Base-by-base conservation (phyloP, 1,140 invertebrate genomes). In the Oryzaephilus surinamensis region DNA sequence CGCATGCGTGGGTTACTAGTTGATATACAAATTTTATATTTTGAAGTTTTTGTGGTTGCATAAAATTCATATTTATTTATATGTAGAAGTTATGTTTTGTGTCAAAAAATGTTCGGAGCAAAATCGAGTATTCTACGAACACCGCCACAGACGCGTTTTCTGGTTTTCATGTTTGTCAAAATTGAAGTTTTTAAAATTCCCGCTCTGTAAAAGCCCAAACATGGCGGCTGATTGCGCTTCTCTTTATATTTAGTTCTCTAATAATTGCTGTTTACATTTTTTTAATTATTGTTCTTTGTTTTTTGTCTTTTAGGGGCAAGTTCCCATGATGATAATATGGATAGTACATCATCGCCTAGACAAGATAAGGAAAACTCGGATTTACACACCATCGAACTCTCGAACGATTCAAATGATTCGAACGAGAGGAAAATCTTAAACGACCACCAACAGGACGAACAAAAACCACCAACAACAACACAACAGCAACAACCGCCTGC, bases 341-440 rank as follows among this genome's bases (percentile, higher is more conserved):
- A 45, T 20, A 39, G 26, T 41, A 46, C 50, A 26, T 43, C 52
- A 13, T 37, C 43, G 7, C 43, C n/a, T n/a, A n/a, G 35, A n/a
- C n/a, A n/a, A n/a, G n/a, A n/a, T 12, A 43, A 31, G 15, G 40
- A 44, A 33, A 36, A 44, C 29, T 23, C 29, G 31, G 50, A 55
- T 6, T 35, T 55, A n/a, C 52, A 54, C 39, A 54, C 56, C 12
- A 57, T 59, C 23, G 58, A 61, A 41, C 46, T 58, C 18, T 61
- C 58, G 21, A 61, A 60, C 42, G 60, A 62, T 43, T 59, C 55
- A 5, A 54, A 46, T 50, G 48, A 54, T 5, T 49, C 52, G 59
- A 38, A 11, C 43, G 52, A 41, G 36, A 51, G 19, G 23, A 52
- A 51, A 20, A 41, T 12, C 30, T 38, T 8, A n/a, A 36, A 33